Evolutionary conservation across 2,888 invertebrate species (phyloP), one percentile per base, ranked within the genome.

Genomic region (Zygogramma bicolorata): DNA sequence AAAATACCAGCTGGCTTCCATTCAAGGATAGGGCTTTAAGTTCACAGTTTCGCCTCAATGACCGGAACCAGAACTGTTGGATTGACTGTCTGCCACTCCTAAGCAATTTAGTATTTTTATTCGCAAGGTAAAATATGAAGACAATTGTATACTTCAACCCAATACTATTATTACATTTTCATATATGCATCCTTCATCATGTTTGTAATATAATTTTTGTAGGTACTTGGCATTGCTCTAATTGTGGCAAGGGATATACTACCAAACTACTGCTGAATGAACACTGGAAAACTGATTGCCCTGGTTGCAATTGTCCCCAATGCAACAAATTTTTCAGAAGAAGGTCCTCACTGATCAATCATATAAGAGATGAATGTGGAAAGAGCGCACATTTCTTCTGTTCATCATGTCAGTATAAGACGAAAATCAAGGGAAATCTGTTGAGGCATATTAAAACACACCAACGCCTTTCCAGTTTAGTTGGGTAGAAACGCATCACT

Each of bases 401-500:
- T n/a, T n/a, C 6, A n/a, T 7, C 27, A 15, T 53, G 53, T 27
- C n/a, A 27, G 13, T 53, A 53, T 27, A 53, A 53, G 27, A n/a
- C 53, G 7, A 13, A 25, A 15, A 25, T 25, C n/a, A 53, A 53
- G 6, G 53, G 53, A 53, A 53, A 53, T 53, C 53, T 53, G 22
- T 27, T n/a, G 25, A 53, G 53, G 27, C 53, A 82, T 75, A 69
- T 66, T 38, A 25, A 69, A 2, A 46, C 18, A 46, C 38, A 38
- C n/a, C n/a, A n/a, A n/a, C n/a, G n/a, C n/a, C n/a, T n/a, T n/a
- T n/a, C n/a, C n/a, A n/a, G n/a, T n/a, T n/a, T n/a, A n/a, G n/a
- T n/a, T n/a, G n/a, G n/a, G n/a, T n/a, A n/a, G n/a, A n/a, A n/a
- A n/a, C n/a, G n/a, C n/a, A n/a, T n/a, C n/a, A n/a, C n/a, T n/a